These are phyloP conservation scores for Piaya cayana DNA, from an alignment of 2,113 vertebrate species.

Conservation along the genomic window DNA sequence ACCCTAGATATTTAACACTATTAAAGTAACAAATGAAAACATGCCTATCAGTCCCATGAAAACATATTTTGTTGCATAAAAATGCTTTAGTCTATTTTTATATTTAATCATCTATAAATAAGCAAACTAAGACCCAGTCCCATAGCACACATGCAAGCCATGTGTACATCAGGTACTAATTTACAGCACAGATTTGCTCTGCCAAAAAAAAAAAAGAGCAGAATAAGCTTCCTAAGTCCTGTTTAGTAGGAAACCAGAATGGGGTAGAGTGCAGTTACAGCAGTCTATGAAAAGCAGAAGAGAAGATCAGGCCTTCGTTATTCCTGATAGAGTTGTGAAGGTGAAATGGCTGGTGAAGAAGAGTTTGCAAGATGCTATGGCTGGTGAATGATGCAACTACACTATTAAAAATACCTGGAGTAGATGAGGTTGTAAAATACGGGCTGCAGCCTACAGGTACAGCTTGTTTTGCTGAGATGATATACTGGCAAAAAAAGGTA, in stretches of 20 bases:
- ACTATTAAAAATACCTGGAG: neutral
- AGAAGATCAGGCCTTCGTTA: neutral
- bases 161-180: neutral
- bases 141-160: neutral
- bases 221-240: neutral
- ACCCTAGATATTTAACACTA: neutral
- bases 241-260: neutral
- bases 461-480: neutral
- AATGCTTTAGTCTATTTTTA: neutral
- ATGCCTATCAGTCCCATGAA: neutral
- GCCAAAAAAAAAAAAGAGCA: neutral
- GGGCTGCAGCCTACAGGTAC: neutral
- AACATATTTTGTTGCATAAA: neutral
- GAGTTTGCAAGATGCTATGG: too few species aligned
- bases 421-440: fast-evolving
- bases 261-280: neutral
- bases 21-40: neutral
- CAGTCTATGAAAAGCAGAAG: neutral
- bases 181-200: neutral
- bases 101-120: neutral
- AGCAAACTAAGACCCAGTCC: neutral
- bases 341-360: too few species aligned
- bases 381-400: neutral
- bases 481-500: neutral
- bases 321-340: neutral